Base-by-base conservation (phyloP, 1,140 invertebrate species). In the Pantala flavescens region DNA sequence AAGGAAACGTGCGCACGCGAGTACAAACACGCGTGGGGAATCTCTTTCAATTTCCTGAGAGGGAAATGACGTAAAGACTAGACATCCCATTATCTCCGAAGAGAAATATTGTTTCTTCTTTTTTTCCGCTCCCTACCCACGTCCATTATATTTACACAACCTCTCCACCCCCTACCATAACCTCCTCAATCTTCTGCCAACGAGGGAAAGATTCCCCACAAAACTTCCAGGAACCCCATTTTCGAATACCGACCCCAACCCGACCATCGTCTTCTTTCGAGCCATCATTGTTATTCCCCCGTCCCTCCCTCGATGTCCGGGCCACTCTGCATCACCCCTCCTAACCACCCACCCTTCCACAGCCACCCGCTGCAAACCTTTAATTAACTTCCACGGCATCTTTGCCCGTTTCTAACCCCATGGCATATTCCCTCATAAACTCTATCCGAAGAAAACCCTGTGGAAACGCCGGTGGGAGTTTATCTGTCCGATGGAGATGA, bases 61-160 rank as follows among this genome's bases (percentile, higher is more conserved):
- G 28, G 28, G 9, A 36, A 36, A 36, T 36, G 28, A 36, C 28
- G 28, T 36, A 36, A 36, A 36, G 28, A 36, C 28, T 36, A 63
- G 49, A 21, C 49, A 19, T 63, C 49, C 49, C 49, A 63, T 63
- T 63, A 63, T 63, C 16, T 63, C 12, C n/a, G n/a, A 12, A 21
- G 12, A 63, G 49, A 63, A 63, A 63, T 21, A 21, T 63, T 3
- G 14, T 19, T 63, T n/a, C n/a, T n/a, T n/a, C n/a, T n/a, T 63
- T 63, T 63, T 63, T 63, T 12, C 49, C 49, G 3, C 12, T 63
- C 16, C 49, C 49, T 7, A 16, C 49, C 49, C 49, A 63, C 49
- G 49, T 63, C 49, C 49, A 63, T 63, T 63, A 63, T 63, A 63
- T 63, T 63, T 63, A 63, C 49, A 63, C 49, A 63, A 21, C n/a